These are phyloP conservation scores for Drymonia ruficornis DNA, from an alignment of 2,888 invertebrate genomes.

Conservation along the genomic window DNA sequence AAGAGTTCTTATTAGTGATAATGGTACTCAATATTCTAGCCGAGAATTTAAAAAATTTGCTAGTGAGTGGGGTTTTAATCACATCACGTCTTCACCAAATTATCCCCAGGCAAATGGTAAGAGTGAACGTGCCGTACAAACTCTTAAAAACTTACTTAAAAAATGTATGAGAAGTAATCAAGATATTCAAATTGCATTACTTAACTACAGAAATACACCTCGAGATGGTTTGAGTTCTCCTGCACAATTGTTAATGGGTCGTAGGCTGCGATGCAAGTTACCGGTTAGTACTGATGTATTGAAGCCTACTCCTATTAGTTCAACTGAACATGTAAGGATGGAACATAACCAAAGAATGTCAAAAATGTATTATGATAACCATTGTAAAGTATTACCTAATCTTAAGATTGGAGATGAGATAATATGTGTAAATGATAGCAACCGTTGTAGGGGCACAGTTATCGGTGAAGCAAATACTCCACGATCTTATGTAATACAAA, in stretches of 20 bases:
- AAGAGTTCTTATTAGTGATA: conserved; percentile 17
- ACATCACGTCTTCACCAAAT: not conserved
- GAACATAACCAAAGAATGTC: not conserved
- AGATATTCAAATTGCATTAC: not conserved
- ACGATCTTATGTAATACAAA: not conserved
- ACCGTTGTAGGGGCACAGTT: not conserved
- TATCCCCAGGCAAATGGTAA: not conserved
- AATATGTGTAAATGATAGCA: not conserved
- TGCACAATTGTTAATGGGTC: not conserved
- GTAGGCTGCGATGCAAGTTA: not conserved
- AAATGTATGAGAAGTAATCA: not conserved
- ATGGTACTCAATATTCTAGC: conserved; percentile 12
- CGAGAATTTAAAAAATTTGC: not conserved
- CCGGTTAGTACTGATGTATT: not conserved
- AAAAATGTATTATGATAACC: not conserved
- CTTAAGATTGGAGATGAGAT: not conserved
- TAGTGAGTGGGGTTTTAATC: not conserved
- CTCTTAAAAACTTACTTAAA: not conserved
- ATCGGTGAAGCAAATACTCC: not conserved
- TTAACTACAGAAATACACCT: not conserved
- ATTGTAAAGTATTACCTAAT: not conserved
- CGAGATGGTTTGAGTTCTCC: not conserved
- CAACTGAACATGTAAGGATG: not conserved
- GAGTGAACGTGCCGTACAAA: not conserved
- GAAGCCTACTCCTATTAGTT: not conserved